phyloP scores from a whole-genome alignment of 2,888 invertebrate genomes.

The Bugula neritina region DNA sequence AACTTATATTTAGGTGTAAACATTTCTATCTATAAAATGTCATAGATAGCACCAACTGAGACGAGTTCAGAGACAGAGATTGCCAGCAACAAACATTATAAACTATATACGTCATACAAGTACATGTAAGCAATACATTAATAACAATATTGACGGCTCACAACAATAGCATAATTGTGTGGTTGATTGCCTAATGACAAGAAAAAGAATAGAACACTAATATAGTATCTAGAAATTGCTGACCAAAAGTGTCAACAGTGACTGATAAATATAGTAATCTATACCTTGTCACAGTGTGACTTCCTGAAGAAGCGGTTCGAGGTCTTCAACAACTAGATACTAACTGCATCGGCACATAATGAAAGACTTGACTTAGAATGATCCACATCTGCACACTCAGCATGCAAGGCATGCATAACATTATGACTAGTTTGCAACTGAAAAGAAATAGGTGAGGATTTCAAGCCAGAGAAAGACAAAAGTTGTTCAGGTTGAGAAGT shows the following conservation, averaged over 20 bases:
- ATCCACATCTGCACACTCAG: slow-evolving; percentile 17
- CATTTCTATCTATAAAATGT: not conserved
- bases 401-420: slow-evolving; percentile 15
- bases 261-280: no score
- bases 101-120: not conserved
- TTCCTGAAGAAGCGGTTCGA: not conserved
- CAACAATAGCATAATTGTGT: not conserved
- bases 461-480: slow-evolving; percentile 16
- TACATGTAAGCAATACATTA: not conserved
- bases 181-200: no score
- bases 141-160: not conserved
- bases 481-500: not conserved
- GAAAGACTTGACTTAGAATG: slow-evolving; percentile 4
- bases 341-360: not conserved
- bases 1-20: no score
- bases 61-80: not conserved
- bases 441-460: slow-evolving; percentile 20
- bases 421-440: slow-evolving; percentile 25
- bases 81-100: not conserved
- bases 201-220: no score
- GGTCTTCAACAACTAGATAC: not conserved
- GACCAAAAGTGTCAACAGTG: no score
- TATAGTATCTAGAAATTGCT: no score
- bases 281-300: not conserved
- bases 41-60: not conserved